Base-by-base conservation (phyloP, 2,113 vertebrate genomes). In the Tachycineta bicolor region DNA sequence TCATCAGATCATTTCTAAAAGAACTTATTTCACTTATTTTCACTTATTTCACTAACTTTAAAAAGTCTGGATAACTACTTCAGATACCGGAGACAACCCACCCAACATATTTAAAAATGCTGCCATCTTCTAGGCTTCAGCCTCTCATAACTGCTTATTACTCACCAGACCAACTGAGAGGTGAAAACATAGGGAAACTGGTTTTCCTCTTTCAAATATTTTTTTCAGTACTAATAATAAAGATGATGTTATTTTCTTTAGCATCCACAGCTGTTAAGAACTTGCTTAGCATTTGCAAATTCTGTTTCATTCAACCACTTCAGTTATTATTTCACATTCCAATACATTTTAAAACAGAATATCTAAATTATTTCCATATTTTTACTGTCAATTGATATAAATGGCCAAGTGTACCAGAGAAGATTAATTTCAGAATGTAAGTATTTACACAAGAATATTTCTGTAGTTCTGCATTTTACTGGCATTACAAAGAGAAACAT, bases 371-470 rank as follows among this genome's bases (percentile, higher is more conserved):
- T 83, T 91, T 83, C 78, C 74, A 46, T 76, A 60, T 71, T 94
- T 93, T 82, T 89, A 82, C n/a, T 83, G 83, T 39, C 87, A 88
- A 60, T 63, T 67, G 55, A 89, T 85, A 87, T 13, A 91, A 91
- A 91, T 68, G 70, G 46, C 33, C 59, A 89, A 91, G 50, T 2
- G 14, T 70, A 79, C 19, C n/a, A 55, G 46, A 85, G 65, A 85
- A 87, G 58, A 88, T 44, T 74, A 37, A 87, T 93, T 84, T 96
- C 87, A 79, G 43, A 85, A 79, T 59, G 6, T 59, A 90, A 93
- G 39, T 56, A 93, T 90, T 92, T 88, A 92, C 34, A 70, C 34
- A 81, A 69, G 76, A 85, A 85, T 69, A 82, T 50, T 95, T 94
- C 34, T 29, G 33, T 53, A 85, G 70, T 41, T 60, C 49, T 83